Base-by-base conservation (phyloP, 1,140 invertebrate species). In the Drosophila leontia region DNA sequence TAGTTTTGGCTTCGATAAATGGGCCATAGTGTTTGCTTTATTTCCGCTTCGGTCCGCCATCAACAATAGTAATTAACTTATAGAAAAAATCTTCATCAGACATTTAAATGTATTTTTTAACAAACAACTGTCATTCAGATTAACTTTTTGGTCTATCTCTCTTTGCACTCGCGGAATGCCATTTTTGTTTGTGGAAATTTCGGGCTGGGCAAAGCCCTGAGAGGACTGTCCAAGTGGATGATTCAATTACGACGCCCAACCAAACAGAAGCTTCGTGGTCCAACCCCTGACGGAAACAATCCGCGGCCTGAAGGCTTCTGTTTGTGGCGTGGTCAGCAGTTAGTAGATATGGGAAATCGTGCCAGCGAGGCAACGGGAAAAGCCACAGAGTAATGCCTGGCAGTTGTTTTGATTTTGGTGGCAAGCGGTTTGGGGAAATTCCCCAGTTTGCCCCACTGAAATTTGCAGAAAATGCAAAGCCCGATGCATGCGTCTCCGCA, bases 331-430 rank as follows among this genome's bases (percentile, higher is more conserved):
- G 12, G 42, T 34, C 37, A n/a, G 44, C 50, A 68, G 35, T 41
- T 51, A n/a, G 68, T 61, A 29, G 56, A 56, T 17, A 19, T 41
- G 26, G 67, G 19, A 72, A 72, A 72, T 72, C 37, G 37, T 59
- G 29, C 37, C 53, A 71, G 29, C 32, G 9, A 29, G 51, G 55
- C 45, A 50, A n/a, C 17, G 67, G 70, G 32, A 72, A 72, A 60
- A 37, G 23, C 70, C 70, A 7, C 67, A 60, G 44, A 60, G 44
- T n/a, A 71, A 50, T 59, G 51, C 42, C 68, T 13, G 44, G 19
- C 35, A 42, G 45, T 51, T 70, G 67, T 42, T 45, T 68, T 68
- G 67, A 70, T 70, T 68, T 70, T 68, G 53, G 67, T 68, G 63
- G 63, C 67, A 51, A 9, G 45, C 47, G 47, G 45, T 12, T 32